Evolutionary conservation across 2,797 vertebrate species (phyloP).

Genomic region (Phoxinus dragarum): DNA sequence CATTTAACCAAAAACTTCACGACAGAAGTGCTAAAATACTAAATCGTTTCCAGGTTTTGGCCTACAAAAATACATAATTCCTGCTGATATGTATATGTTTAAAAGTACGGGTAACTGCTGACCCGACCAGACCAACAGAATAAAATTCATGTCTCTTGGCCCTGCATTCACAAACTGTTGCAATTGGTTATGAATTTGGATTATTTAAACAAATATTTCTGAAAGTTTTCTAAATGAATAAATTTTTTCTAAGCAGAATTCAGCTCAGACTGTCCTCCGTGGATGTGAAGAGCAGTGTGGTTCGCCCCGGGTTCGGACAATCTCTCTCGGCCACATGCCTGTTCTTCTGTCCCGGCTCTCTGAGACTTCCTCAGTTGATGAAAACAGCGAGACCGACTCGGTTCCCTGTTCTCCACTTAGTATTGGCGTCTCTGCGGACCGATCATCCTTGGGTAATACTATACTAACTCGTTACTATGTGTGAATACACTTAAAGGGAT

Average conservation of each 20-base stretch:
- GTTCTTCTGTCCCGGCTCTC: slow-evolving; percentile 87
- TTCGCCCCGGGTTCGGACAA: slow-evolving; percentile 86
- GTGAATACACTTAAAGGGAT: background rate
- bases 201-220: background rate
- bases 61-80: background rate
- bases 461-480: background rate
- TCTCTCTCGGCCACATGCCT: slow-evolving; percentile 82
- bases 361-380: slow-evolving; percentile 91
- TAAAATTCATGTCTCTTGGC: background rate
- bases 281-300: slow-evolving; percentile 93
- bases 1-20: background rate
- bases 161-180: background rate
- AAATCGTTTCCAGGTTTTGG: background rate
- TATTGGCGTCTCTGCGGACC: slow-evolving; percentile 62
- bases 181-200: background rate
- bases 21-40: background rate
- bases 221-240: background rate
- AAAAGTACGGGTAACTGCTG: background rate
- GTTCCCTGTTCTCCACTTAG: slow-evolving; percentile 81
- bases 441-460: slow-evolving; percentile 67
- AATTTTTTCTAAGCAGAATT: slow-evolving; percentile 77
- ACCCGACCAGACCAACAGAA: background rate
- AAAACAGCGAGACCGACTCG: slow-evolving; percentile 90
- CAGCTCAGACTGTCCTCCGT: slow-evolving; percentile 89
- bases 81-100: background rate